Percentiles rank a stretch among this genome's conserved stretches.
phyloP scores from a whole-genome alignment of 2,113 vertebrate genomes.

The Oxyura jamaicensis region DNA sequence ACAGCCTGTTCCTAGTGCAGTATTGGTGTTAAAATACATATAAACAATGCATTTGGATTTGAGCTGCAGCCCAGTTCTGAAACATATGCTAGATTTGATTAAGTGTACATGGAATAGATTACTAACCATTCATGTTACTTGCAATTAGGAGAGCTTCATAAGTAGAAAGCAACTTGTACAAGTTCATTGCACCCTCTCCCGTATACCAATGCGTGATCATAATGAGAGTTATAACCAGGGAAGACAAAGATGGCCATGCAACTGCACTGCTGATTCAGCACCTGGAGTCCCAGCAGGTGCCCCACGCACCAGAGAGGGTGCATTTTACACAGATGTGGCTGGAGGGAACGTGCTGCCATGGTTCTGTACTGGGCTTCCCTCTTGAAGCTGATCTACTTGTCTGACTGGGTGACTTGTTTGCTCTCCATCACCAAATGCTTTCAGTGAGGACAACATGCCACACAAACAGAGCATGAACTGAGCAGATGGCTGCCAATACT shows the following conservation, averaged over 20 bases:
- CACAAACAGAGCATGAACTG: background rate
- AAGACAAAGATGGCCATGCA: background rate
- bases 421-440: background rate
- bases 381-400: background rate
- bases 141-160: background rate
- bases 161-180: slow-evolving; percentile 22
- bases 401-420: accelerated
- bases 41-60: background rate
- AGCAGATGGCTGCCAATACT: background rate
- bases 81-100: background rate
- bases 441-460: accelerated
- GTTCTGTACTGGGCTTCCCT: background rate
- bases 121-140: background rate
- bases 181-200: background rate
- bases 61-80: background rate
- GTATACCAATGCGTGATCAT: background rate
- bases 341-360: background rate
- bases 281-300: background rate
- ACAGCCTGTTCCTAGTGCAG: background rate
- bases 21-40: background rate
- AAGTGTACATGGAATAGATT: background rate
- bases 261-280: background rate
- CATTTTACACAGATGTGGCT: background rate
- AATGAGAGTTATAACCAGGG: background rate
- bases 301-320: background rate